phyloP scores from a whole-genome alignment of 2,888 invertebrate species.

The Pammene aurita region DNA sequence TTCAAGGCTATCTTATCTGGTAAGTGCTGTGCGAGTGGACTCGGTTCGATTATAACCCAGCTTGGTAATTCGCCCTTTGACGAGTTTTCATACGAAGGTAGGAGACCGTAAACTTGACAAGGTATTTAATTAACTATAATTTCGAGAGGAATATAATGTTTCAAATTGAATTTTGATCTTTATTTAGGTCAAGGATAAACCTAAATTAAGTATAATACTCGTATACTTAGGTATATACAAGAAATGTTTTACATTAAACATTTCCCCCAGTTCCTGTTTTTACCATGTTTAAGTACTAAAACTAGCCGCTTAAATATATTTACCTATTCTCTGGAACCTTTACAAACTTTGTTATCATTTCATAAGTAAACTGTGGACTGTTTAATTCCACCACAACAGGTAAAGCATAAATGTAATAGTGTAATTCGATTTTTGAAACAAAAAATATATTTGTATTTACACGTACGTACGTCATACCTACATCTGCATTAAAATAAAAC shows the following conservation, averaged over 20 bases:
- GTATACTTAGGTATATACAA: not conserved
- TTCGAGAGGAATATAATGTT: constrained; percentile 21
- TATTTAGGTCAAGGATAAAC: constrained; percentile 20
- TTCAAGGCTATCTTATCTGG: not conserved
- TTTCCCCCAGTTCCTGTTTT: too few species aligned
- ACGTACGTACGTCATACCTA: too few species aligned
- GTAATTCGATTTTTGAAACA: too few species aligned
- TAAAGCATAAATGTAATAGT: too few species aligned
- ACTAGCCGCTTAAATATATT: too few species aligned
- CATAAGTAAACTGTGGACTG: too few species aligned
- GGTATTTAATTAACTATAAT: constrained; percentile 34
- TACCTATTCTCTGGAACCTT: too few species aligned
- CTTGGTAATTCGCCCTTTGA: constrained; percentile 18
- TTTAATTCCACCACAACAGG: too few species aligned
- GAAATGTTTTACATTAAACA: not conserved
- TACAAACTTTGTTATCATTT: too few species aligned
- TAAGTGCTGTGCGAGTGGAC: not conserved
- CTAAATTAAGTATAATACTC: not conserved
- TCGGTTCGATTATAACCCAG: constrained; percentile 10
- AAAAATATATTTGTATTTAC: too few species aligned
- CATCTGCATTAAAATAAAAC: too few species aligned
- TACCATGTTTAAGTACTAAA: too few species aligned
- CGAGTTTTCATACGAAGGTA: constrained; percentile 20
- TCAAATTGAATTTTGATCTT: constrained; percentile 22
- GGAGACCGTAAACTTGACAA: constrained; percentile 19